A percentile compares a stretch with the other conserved stretches of the same genome.
Conservation (phyloP, 2,797 vertebrate species). For the Macrochelys suwanniensis region DNA sequence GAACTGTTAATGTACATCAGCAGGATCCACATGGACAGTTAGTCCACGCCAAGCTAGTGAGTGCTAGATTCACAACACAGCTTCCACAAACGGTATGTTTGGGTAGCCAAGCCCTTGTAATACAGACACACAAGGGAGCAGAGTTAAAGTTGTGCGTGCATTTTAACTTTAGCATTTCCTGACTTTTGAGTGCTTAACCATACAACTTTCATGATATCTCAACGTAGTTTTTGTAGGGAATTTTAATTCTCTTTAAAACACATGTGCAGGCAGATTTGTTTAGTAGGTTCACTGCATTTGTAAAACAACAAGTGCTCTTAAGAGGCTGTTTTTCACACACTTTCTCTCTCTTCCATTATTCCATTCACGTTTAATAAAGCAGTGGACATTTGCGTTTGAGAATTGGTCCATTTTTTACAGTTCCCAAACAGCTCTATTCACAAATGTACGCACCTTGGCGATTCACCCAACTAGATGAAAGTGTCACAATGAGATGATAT, state of each 20-base stretch:
- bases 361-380: neutral
- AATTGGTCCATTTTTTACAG: neutral
- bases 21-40: neutral
- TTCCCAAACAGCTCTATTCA: slow-evolving; percentile 2
- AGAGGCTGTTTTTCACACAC: neutral
- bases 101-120: neutral
- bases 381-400: slow-evolving; percentile 44
- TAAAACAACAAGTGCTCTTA: slow-evolving; percentile 19
- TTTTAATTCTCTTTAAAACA: neutral
- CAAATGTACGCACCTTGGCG: neutral
- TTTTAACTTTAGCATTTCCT: neutral
- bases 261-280: neutral
- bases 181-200: neutral
- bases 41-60: neutral
- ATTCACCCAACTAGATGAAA: slow-evolving; percentile 16
- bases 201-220: neutral
- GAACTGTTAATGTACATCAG: neutral
- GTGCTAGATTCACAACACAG: neutral
- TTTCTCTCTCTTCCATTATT: neutral
- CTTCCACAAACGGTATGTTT: neutral
- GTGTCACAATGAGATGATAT: slow-evolving; percentile 33
- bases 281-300: neutral
- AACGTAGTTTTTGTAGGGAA: neutral
- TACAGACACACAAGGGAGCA: neutral
- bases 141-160: neutral